phyloP scores from a whole-genome alignment of 1,140 invertebrate genomes.

The Dufourea novaeangliae region DNA sequence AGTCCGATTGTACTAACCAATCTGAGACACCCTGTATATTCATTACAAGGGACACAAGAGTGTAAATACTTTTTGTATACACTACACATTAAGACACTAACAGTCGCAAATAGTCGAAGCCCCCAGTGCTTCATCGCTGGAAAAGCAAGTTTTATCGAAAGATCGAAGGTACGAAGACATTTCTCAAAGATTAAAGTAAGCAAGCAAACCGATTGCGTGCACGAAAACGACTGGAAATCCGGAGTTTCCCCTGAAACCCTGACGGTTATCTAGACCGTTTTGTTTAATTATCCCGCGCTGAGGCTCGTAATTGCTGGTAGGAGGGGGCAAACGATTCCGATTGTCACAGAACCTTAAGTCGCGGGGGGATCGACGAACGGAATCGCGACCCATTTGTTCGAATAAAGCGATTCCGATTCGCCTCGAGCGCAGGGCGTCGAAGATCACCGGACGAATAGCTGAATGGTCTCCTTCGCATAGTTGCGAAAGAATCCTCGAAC shows the following conservation, averaged over 20 bases:
- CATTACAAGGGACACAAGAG: no score
- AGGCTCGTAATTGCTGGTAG: constrained; percentile 1
- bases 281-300: constrained; percentile 49
- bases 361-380: no score
- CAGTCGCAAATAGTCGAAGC: no score
- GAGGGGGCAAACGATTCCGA: no score
- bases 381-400: constrained; percentile 7
- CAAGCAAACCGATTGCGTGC: background rate
- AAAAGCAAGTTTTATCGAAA: no score
- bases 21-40: no score
- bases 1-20: no score
- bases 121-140: no score
- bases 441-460: background rate
- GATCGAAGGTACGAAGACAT: no score
- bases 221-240: background rate
- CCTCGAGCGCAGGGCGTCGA: background rate
- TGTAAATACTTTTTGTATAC: no score
- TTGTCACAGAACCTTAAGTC: background rate
- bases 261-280: constrained; percentile 44
- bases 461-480: constrained; percentile 43
- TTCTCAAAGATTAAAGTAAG: background rate
- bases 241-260: constrained; percentile 30
- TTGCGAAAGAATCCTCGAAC: constrained; percentile 57
- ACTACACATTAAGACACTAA: no score
- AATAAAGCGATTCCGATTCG: constrained; percentile 28